Base-by-base conservation (phyloP, 2,888 invertebrate genomes). In the Hirtodrosophila confusa region DNA sequence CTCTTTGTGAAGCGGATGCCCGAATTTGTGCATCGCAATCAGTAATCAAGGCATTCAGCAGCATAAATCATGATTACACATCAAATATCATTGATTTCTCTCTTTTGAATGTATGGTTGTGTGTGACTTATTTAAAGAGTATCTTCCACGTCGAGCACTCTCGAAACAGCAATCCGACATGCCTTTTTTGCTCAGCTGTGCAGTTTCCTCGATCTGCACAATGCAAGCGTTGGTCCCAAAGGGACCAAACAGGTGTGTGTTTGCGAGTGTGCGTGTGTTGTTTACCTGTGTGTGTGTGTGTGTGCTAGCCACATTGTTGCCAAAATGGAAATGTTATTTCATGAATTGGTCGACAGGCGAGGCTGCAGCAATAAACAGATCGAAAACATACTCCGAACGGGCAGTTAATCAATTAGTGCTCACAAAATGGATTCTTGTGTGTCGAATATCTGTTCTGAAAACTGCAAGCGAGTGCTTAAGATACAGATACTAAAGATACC, bases 231-330 rank as follows among this genome's bases (percentile, higher is more conserved):
- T n/a, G 31, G 7, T 39, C 27, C 33, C 41, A 55, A 58, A 55
- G 56, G 43, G 40, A 47, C 24, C 75, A 48, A 75, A 79, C 83
- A 82, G 76, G 76, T 79, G 74, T 73, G 60, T 39, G 44, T 55
- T 48, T 58, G 45, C 35, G 17, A 12, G 41, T 50, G 35, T 23
- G 17, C 40, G 45, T 37, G 48, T 27, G 41, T 24, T 17, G 17
- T 17, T 17, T 17, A 17, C 17, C 5, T 27, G 27, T 27, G 64
- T 10, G 35, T 33, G 27, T 23, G 51, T 8, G 40, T 47, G 33
- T 41, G 40, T 61, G 41, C 27, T 63, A 27, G 65, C 54, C 51
- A 55, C 31, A 44, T 29, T 50, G 27, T 69, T 62, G 63, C 50
- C 53, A 62, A 62, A 70, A 63, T 72, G 71, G 36, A 76, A 64